phyloP scores from a whole-genome alignment of 2,888 invertebrate genomes.

The Muschampia plurimacula region DNA sequence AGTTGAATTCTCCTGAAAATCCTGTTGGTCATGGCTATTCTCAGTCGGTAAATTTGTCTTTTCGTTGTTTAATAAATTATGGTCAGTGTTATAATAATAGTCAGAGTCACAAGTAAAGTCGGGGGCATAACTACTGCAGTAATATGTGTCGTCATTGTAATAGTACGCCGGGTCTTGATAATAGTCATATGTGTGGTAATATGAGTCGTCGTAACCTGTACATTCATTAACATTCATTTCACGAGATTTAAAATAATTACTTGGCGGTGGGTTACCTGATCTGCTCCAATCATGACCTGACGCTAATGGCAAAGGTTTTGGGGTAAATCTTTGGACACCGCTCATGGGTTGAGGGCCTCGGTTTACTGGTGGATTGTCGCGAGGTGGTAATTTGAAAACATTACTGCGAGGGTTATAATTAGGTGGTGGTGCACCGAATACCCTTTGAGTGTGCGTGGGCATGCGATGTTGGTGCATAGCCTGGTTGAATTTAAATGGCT shows the following conservation, averaged over 20 bases:
- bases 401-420: conserved; percentile 20
- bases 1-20: conserved; percentile 24
- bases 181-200: conserved; percentile 12
- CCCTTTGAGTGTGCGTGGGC: conserved; percentile 24
- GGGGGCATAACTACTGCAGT: conserved; percentile 5
- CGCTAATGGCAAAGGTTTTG: conserved; percentile 27
- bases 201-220: conserved; percentile 10
- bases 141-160: conserved; percentile 18
- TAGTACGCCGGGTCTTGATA: conserved; percentile 12
- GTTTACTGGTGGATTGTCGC: conserved; percentile 1
- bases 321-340: conserved; percentile 29
- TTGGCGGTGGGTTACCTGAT: conserved; percentile 18
- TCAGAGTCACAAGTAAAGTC: conserved; percentile 20
- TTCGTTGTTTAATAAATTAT: not conserved
- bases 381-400: conserved; percentile 23
- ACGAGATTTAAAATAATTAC: conserved; percentile 25
- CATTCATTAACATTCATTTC: conserved; percentile 23
- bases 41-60: conserved; percentile 13
- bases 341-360: conserved; percentile 38
- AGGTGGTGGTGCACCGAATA: conserved; percentile 25
- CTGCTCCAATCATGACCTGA: conserved; percentile 28
- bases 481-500: conserved; percentile 23
- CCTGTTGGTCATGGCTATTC: conserved; percentile 25
- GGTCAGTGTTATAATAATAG: conserved; percentile 4
- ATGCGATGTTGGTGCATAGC: conserved; percentile 27